Conservation (phyloP, 64 coral and sea anemone genomes). For the Trachythela sp. region DNA sequence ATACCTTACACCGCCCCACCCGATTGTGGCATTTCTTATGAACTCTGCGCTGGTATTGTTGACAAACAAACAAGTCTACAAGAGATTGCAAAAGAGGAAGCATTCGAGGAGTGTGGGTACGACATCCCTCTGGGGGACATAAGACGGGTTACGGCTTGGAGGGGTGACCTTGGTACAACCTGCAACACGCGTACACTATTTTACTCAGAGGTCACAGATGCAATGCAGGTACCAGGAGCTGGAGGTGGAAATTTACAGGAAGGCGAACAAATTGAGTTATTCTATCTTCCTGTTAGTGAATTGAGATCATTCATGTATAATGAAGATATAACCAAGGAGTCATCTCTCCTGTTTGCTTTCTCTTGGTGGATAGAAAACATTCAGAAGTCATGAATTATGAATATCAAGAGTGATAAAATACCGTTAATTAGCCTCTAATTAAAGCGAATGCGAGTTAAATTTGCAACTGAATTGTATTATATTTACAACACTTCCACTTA, state of each 20-base stretch:
- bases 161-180: constrained; percentile 64
- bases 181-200: constrained; percentile 62
- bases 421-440: too few relatives aligned
- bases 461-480: too few relatives aligned
- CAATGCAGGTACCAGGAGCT: constrained; percentile 52
- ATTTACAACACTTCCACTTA: too few relatives aligned
- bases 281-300: constrained; percentile 74
- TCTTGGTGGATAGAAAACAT: constrained; percentile 90
- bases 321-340: constrained; percentile 56
- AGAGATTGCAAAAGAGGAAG: constrained; percentile 72
- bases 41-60: constrained; percentile 94
- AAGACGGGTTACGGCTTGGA: constrained; percentile 55
- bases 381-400: constrained; percentile 33
- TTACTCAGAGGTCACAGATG: constrained; percentile 83
- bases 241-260: constrained; percentile 79
- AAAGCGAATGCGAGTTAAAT: too few relatives aligned
- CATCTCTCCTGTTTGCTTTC: constrained; percentile 84
- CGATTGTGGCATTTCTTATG: constrained; percentile 69
- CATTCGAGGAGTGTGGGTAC: constrained; percentile 91
- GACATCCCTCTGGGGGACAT: constrained; percentile 79
- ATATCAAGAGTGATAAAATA: too few relatives aligned
- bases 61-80: constrained; percentile 73
- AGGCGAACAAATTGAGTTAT: constrained; percentile 89
- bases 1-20: constrained; percentile 46
- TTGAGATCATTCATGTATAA: constrained; percentile 79